phyloP scores from a whole-genome alignment of 2,113 vertebrate species.

The Chrysemys picta region DNA sequence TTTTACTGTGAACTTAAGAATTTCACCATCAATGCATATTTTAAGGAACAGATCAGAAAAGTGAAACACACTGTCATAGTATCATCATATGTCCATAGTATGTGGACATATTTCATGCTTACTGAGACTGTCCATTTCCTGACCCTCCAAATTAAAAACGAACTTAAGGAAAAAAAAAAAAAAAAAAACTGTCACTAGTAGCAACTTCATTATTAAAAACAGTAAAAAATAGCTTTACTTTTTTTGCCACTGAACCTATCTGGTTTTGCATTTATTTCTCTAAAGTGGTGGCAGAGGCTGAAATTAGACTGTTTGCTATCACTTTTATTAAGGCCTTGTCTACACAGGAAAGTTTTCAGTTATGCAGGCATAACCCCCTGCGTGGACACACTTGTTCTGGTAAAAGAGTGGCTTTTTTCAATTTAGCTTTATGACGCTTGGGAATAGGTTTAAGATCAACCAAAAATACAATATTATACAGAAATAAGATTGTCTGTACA shows the following conservation, averaged over 20 bases:
- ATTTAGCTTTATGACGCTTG: neutral
- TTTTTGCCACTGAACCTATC: too few species aligned
- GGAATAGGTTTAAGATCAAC: neutral
- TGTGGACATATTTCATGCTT: accelerated
- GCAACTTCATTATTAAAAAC: neutral
- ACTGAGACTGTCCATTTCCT: neutral
- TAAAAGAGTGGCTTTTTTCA: neutral
- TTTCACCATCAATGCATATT: neutral
- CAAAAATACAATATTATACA: neutral
- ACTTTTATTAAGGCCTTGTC: neutral
- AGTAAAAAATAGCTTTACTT: neutral
- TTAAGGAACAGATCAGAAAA: neutral
- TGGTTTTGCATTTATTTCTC: neutral
- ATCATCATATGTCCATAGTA: too few species aligned
- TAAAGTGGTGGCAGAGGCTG: neutral
- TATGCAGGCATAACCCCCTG: neutral
- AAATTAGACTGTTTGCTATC: neutral
- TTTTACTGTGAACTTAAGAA: too few species aligned
- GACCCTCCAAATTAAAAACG: neutral
- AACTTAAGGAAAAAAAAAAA: neutral
- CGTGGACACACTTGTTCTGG: neutral
- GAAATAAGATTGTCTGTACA: neutral
- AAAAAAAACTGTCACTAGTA: neutral
- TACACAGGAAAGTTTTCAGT: neutral
- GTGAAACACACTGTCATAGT: neutral